Percentiles rank a stretch among this genome's conserved stretches.
Conservation (phyloP, 2,888 invertebrate species). For the Rotaria macrura region DNA sequence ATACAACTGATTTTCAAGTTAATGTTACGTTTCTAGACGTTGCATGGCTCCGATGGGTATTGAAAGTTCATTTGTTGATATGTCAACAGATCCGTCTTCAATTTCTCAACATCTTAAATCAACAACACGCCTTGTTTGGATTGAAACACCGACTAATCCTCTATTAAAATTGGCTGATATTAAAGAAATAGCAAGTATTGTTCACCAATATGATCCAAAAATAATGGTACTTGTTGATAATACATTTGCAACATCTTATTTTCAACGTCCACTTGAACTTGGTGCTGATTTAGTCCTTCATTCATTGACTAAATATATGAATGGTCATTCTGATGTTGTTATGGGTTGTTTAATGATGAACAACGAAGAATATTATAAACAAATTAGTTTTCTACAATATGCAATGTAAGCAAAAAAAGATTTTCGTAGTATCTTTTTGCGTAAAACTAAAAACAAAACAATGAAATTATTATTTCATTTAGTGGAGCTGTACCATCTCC, state of each 20-base stretch:
- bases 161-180: slow-evolving; percentile 79
- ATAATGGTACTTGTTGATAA: slow-evolving; percentile 76
- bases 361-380: slow-evolving; percentile 61
- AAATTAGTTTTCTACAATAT: slow-evolving; percentile 74
- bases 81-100: slow-evolving; percentile 57
- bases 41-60: slow-evolving; percentile 62
- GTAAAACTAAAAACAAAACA: neutral
- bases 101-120: slow-evolving; percentile 62
- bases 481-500: slow-evolving; percentile 82
- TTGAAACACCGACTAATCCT: slow-evolving; percentile 94
- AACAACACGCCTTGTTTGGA: slow-evolving; percentile 66
- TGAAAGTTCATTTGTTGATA: slow-evolving; percentile 66
- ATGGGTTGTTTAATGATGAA: slow-evolving; percentile 80
- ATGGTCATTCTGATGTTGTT: slow-evolving; percentile 85
- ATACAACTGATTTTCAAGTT: no score
- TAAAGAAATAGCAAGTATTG: slow-evolving; percentile 58
- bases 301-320: slow-evolving; percentile 92
- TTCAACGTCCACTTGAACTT: slow-evolving; percentile 70
- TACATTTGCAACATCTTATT: slow-evolving; percentile 79
- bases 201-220: slow-evolving; percentile 52
- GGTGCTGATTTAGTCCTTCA: slow-evolving; percentile 83
- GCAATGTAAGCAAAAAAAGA: slow-evolving; percentile 53
- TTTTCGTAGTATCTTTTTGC: slow-evolving; percentile 35
- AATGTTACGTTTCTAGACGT: slow-evolving; percentile 50
- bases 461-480: neutral